phyloP scores from a whole-genome alignment of 2,888 invertebrate species.

The Orthosia gothica region DNA sequence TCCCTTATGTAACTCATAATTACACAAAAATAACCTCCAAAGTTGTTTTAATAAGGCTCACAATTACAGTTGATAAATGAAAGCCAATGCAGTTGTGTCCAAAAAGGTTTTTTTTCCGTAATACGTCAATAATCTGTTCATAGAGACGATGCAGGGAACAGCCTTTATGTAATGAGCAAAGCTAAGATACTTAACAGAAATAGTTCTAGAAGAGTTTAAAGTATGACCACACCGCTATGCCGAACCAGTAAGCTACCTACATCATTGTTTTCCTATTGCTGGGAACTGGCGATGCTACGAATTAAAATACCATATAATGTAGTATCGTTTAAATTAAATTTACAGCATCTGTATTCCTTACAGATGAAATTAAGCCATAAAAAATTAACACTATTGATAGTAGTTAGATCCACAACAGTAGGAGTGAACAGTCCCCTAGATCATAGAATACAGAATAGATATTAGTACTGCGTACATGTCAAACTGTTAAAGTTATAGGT shows the following conservation, averaged over 20 bases:
- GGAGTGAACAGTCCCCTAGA: too few species aligned
- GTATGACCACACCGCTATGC: neutral
- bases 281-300: too few species aligned
- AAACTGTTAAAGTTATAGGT: too few species aligned
- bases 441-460: too few species aligned
- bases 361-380: too few species aligned
- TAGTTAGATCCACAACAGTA: too few species aligned
- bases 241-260: neutral
- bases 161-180: constrained; percentile 1
- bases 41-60: accelerated
- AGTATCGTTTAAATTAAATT: too few species aligned
- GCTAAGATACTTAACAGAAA: neutral
- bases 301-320: too few species aligned
- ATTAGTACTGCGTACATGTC: too few species aligned
- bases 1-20: constrained; percentile 7
- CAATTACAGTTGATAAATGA: neutral
- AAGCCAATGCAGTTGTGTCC: constrained; percentile 45
- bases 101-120: constrained; percentile 44
- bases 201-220: neutral
- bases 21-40: constrained; percentile 12
- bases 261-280: too few species aligned
- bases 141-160: constrained; percentile 6
- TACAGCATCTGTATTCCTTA: too few species aligned
- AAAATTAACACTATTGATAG: too few species aligned
- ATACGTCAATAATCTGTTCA: constrained; percentile 30